A percentile compares a stretch with the other conserved stretches of the same genome.
Conservation (phyloP, 2,797 vertebrate genomes). For the Sebastes vulpes region DNA sequence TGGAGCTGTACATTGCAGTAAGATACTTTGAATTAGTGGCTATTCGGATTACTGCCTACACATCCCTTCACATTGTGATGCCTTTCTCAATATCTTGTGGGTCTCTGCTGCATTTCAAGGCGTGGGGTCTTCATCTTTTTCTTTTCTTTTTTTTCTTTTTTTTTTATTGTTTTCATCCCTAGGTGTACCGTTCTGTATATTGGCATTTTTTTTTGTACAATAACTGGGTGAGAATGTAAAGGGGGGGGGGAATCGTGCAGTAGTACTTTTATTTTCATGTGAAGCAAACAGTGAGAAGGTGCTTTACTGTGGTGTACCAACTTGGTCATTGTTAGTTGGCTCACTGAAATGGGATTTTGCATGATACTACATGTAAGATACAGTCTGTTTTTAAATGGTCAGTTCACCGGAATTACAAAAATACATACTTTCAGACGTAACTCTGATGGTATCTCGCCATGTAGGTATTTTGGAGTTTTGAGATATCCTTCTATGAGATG, state of each 20-base stretch:
- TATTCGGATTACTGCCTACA: slow-evolving; percentile 51
- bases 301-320: slow-evolving; percentile 88
- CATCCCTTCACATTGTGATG: slow-evolving; percentile 64
- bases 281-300: slow-evolving; percentile 84
- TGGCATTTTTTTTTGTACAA: slow-evolving; percentile 84
- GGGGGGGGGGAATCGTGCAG: slow-evolving; percentile 69
- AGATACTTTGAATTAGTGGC: slow-evolving; percentile 42
- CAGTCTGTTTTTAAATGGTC: slow-evolving; percentile 13
- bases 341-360: slow-evolving; percentile 63
- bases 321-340: slow-evolving; percentile 70
- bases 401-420: slow-evolving; percentile 6
- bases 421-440: not conserved
- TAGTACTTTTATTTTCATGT: slow-evolving; percentile 84
- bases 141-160: slow-evolving; percentile 33
- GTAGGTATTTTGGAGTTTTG: not conserved
- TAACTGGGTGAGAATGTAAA: slow-evolving; percentile 84
- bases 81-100: slow-evolving; percentile 73
- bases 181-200: slow-evolving; percentile 84
- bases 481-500: not conserved
- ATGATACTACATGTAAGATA: slow-evolving; percentile 18
- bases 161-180: slow-evolving; percentile 67
- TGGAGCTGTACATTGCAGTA: slow-evolving; percentile 60
- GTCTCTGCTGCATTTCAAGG: slow-evolving; percentile 69
- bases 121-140: slow-evolving; percentile 45
- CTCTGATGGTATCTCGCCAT: not conserved